Percentiles rank a stretch among this genome's conserved stretches.
Conservation (phyloP, 2,888 invertebrate genomes). For the Bugula neritina region DNA sequence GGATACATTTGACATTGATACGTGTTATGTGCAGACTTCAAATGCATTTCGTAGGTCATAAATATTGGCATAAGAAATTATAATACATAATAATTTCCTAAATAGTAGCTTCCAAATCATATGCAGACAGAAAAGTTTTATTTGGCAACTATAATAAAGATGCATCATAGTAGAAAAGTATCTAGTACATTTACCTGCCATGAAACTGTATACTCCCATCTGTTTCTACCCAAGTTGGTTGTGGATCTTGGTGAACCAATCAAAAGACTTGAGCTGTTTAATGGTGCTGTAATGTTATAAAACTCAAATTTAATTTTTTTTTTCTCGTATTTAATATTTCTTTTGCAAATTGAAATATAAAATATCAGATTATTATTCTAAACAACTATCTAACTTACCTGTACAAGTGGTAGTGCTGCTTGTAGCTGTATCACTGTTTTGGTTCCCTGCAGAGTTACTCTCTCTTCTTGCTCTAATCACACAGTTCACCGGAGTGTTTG, state of each 20-base stretch:
- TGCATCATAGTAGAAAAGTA: too few species aligned
- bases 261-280: not conserved
- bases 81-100: too few species aligned
- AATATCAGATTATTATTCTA: too few species aligned
- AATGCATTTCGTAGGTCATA: too few species aligned
- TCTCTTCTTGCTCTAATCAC: not conserved
- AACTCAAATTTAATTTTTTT: too few species aligned
- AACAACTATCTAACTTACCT: too few species aligned
- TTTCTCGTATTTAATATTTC: too few species aligned
- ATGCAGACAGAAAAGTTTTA: not conserved
- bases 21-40: not conserved
- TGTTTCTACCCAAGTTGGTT: not conserved
- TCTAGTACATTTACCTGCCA: not conserved
- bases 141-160: not conserved
- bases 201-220: not conserved
- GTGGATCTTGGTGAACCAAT: not conserved
- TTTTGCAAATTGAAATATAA: too few species aligned
- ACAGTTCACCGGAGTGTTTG: not conserved
- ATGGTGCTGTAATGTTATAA: too few species aligned
- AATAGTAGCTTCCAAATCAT: not conserved
- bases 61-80: too few species aligned
- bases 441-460: not conserved
- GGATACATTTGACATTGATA: not conserved
- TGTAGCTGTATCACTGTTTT: not conserved
- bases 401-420: not conserved